Evolutionary conservation across 2,888 invertebrate species (phyloP).

Genomic region (Omphaloscelis lunosa): DNA sequence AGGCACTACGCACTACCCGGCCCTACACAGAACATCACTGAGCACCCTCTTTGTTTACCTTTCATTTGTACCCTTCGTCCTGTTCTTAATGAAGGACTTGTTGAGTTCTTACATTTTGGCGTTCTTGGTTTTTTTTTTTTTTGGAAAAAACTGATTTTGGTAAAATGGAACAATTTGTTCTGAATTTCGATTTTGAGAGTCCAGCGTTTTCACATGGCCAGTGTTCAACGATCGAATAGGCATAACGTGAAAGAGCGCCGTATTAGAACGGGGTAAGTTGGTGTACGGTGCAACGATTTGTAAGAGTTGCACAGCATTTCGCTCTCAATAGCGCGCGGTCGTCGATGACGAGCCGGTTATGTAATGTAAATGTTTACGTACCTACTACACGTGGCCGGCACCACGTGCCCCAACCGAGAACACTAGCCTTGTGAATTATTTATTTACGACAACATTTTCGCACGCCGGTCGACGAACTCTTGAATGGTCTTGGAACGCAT

Average conservation of each 20-base stretch:
- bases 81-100: constrained; percentile 66
- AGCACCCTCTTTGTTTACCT: constrained; percentile 73
- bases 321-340: constrained; percentile 85
- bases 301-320: constrained; percentile 82
- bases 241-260: constrained; percentile 45
- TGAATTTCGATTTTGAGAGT: not conserved
- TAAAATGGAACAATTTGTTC: not conserved
- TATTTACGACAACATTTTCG: constrained; percentile 91
- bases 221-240: constrained; percentile 8
- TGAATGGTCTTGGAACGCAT: constrained; percentile 89
- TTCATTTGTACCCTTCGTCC: constrained; percentile 72
- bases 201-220: not conserved
- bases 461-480: constrained; percentile 90
- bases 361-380: constrained; percentile 90
- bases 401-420: constrained; percentile 89
- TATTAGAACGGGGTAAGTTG: constrained; percentile 53
- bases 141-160: not conserved
- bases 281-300: constrained; percentile 75
- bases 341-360: constrained; percentile 89
- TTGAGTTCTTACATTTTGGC: constrained; percentile 45
- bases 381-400: constrained; percentile 87
- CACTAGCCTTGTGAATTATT: constrained; percentile 91
- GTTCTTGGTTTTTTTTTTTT: constrained; percentile 1
- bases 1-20: constrained; percentile 45
- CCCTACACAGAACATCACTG: constrained; percentile 48